Conservation (phyloP, 1,140 invertebrate genomes). For the Zaprionus ghesquierei region DNA sequence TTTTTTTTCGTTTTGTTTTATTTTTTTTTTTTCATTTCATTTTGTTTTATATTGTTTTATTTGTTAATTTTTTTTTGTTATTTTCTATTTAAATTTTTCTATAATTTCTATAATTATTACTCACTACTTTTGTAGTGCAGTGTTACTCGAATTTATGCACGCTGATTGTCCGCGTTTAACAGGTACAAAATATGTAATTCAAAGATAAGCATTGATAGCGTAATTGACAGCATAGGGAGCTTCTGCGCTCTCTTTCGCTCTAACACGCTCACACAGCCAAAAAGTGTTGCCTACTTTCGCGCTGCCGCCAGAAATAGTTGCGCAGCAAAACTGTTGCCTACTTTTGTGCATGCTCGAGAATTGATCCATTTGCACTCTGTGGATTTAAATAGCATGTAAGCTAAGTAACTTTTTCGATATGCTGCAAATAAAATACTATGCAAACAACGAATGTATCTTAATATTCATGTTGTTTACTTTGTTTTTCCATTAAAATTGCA, state of each 20-base stretch:
- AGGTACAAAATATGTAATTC: background rate
- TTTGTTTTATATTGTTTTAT: background rate
- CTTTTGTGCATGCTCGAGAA: background rate
- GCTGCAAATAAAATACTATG: background rate
- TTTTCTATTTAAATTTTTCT: background rate
- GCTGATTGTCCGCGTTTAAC: background rate
- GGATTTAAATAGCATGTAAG: background rate
- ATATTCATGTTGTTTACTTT: background rate
- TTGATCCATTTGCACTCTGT: background rate
- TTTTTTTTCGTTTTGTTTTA: no score
- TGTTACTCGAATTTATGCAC: background rate
- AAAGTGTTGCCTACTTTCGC: background rate
- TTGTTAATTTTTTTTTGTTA: background rate
- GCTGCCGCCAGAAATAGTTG: no score
- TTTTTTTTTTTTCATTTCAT: no score
- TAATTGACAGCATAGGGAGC: background rate
- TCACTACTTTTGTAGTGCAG: background rate
- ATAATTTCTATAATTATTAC: background rate
- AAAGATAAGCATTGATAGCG: background rate
- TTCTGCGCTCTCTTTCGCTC: background rate
- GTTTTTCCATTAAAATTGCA: background rate
- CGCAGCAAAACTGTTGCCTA: background rate
- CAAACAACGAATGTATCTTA: background rate
- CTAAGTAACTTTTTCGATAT: background rate
- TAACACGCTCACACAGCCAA: background rate